phyloP scores from a whole-genome alignment of 2,113 vertebrate genomes.

The Prochilodus magdalenae region DNA sequence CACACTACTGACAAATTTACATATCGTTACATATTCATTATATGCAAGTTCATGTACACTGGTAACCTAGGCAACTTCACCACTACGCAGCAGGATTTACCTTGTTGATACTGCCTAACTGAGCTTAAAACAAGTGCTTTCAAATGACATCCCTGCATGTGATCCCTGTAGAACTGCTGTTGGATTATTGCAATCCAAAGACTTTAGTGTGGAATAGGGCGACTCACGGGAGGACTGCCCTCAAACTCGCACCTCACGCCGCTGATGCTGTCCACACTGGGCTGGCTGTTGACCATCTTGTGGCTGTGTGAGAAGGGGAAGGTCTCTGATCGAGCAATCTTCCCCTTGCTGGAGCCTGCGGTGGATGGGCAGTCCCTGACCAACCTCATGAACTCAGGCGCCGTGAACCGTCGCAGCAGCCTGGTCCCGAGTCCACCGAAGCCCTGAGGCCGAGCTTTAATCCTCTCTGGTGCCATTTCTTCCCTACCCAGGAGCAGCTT shows the following conservation, averaged over 20 bases:
- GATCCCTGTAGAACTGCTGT: neutral
- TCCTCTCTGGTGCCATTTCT: slow-evolving; percentile 66
- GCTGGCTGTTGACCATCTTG: slow-evolving; percentile 78
- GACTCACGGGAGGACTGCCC: slow-evolving; percentile 64
- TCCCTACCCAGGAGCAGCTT: slow-evolving; percentile 70
- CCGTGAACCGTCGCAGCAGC: slow-evolving; percentile 78
- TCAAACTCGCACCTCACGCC: slow-evolving; percentile 81
- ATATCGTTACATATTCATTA: neutral
- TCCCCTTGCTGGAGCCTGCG: slow-evolving; percentile 63
- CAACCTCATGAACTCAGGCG: slow-evolving; percentile 80
- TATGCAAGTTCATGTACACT: neutral
- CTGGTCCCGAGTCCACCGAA: slow-evolving; percentile 73
- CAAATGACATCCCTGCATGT: slow-evolving; percentile 13
- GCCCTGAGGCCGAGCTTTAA: slow-evolving; percentile 57
- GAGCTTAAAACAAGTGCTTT: neutral
- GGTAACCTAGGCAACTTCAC: neutral
- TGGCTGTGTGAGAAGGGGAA: slow-evolving; percentile 76
- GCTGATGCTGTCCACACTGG: slow-evolving; percentile 80
- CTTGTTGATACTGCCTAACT: neutral
- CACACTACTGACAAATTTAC: neutral
- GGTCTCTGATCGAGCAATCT: slow-evolving; percentile 79
- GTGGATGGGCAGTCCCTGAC: slow-evolving; percentile 71
- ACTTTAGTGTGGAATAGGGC: slow-evolving; percentile 32
- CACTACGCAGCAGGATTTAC: neutral
- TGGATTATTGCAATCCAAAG: neutral